phyloP scores from a whole-genome alignment of 2,113 vertebrate genomes.

The Acinonyx jubatus region DNA sequence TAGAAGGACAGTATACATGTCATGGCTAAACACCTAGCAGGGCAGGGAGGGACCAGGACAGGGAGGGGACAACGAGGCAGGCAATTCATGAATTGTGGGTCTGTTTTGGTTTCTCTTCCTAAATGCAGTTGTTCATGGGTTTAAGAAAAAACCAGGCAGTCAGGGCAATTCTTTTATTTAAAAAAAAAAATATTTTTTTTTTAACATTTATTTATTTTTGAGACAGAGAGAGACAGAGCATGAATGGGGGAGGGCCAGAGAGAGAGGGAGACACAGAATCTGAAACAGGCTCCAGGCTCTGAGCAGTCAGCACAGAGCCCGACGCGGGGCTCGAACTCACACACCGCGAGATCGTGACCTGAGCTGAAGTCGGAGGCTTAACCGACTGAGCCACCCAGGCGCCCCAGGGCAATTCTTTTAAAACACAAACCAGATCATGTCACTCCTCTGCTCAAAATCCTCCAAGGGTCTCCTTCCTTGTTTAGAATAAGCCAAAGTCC shows the following conservation, averaged over 20 bases:
- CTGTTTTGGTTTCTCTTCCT: background rate
- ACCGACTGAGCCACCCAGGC: no score
- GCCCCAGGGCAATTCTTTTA: background rate
- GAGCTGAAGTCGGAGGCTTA: no score
- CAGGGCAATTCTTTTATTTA: background rate
- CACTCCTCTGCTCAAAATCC: background rate
- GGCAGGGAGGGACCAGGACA: background rate
- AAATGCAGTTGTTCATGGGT: background rate
- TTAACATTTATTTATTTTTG: no score
- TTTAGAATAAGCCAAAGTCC: background rate
- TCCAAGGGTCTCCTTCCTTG: background rate
- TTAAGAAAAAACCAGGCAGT: slow-evolving; percentile 15
- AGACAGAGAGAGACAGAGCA: no score
- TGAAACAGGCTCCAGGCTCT: no score
- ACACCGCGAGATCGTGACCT: no score
- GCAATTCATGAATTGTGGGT: background rate
- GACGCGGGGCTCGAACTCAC: no score
- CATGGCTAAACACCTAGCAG: background rate
- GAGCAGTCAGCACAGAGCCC: no score
- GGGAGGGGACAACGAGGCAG: background rate
- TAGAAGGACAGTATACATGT: background rate
- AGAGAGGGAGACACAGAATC: no score
- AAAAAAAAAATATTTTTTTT: no score
- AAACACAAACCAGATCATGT: background rate
- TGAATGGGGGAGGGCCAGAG: no score